Evolutionary conservation across 2,113 vertebrate species (phyloP).

Genomic region (Isichthys henryi): DNA sequence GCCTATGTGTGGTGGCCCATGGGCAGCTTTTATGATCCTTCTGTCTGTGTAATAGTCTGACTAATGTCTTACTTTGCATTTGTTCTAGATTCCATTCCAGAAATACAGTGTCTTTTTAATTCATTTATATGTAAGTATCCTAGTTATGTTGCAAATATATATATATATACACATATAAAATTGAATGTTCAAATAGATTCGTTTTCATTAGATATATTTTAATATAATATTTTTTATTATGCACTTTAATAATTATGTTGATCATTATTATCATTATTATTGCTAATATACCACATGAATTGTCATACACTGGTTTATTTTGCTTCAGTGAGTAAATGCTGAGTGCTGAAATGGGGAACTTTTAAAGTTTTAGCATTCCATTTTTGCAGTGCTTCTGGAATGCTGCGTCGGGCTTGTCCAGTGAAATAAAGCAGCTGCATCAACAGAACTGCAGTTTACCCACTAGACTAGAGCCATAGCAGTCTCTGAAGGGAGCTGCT

Average conservation of each 20-base stretch:
- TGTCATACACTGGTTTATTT: not conserved
- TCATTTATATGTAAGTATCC: not conserved
- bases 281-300: not conserved
- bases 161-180: not conserved
- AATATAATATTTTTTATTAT: not conserved
- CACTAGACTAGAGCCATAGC: not conserved
- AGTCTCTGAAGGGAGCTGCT: not conserved
- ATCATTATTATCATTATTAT: not conserved
- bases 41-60: not conserved
- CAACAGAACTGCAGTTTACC: not conserved
- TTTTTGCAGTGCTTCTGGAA: not conserved
- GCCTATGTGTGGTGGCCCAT: not conserved
- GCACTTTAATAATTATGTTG: not conserved
- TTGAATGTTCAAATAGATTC: not conserved
- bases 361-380: not conserved
- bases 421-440: constrained; percentile 15
- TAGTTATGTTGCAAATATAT: not conserved
- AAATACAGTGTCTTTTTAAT: not conserved
- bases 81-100: not conserved
- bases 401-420: constrained; percentile 50
- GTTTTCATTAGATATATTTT: not conserved
- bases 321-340: not conserved
- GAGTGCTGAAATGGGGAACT: not conserved
- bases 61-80: not conserved
- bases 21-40: not conserved